Conservation (phyloP, 2,888 invertebrate species). For the Pseudoips prasinana region DNA sequence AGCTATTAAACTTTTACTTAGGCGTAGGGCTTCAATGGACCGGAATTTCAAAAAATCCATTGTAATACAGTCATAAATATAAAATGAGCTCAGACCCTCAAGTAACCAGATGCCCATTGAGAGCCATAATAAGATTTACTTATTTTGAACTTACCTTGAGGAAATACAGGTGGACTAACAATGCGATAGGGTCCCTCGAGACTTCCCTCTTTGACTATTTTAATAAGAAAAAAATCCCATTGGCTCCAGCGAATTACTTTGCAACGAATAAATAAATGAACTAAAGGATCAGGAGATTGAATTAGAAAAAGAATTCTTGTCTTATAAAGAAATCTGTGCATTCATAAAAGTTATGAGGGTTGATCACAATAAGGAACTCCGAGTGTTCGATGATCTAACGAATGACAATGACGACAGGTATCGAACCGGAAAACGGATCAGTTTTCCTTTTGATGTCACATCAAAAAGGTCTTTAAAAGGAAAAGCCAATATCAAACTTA, state of each 20-base stretch:
- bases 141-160: slow-evolving; percentile 58
- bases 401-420: slow-evolving; percentile 69
- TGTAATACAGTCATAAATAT: slow-evolving; percentile 57
- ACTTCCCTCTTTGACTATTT: slow-evolving; percentile 69
- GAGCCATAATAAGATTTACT: slow-evolving; percentile 72
- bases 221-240: slow-evolving; percentile 67
- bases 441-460: slow-evolving; percentile 72
- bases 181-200: slow-evolving; percentile 56
- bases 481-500: slow-evolving; percentile 40
- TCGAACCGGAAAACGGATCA: slow-evolving; percentile 72
- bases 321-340: slow-evolving; percentile 71
- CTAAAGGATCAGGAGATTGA: slow-evolving; percentile 68
- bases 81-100: slow-evolving; percentile 57
- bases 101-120: slow-evolving; percentile 72
- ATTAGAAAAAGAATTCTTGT: slow-evolving; percentile 73
- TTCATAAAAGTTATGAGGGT: slow-evolving; percentile 72
- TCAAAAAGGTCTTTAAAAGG: slow-evolving; percentile 54
- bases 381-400: slow-evolving; percentile 47
- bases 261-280: slow-evolving; percentile 76
- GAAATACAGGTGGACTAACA: slow-evolving; percentile 74
- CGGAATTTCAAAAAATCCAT: slow-evolving; percentile 26
- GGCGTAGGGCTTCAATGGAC: slow-evolving; percentile 8
- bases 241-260: slow-evolving; percentile 66
- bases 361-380: slow-evolving; percentile 61
- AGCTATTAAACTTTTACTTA: too few relatives aligned